Evolutionary conservation across 1,140 invertebrate species (phyloP).

Genomic region (Cydia fagiglandana): DNA sequence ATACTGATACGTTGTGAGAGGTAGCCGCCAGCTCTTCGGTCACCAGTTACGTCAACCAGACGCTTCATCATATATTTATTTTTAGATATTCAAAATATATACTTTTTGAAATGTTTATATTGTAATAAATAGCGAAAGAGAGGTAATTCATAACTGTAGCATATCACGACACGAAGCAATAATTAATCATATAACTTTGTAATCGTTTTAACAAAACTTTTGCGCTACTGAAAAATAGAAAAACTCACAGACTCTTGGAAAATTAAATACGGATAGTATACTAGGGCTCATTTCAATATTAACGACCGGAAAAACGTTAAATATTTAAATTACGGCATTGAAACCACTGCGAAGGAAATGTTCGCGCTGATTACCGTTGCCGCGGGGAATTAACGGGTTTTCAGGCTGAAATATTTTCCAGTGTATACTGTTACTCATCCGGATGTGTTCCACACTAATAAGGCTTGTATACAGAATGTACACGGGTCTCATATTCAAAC

Average conservation of each 20-base stretch:
- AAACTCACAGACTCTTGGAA: not conserved
- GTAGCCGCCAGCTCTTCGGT: no score
- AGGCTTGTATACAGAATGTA: no score
- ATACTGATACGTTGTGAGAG: no score
- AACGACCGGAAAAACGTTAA: not conserved
- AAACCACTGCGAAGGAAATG: conserved; percentile 3
- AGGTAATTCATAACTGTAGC: no score
- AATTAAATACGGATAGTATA: not conserved
- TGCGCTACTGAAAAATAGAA: not conserved
- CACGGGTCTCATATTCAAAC: no score
- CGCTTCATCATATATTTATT: no score
- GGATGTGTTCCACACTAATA: not conserved
- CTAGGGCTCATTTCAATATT: not conserved
- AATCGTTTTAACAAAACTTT: not conserved
- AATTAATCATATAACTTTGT: no score
- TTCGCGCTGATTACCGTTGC: not conserved
- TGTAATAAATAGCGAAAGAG: no score
- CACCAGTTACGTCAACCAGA: no score
- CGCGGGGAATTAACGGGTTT: not conserved
- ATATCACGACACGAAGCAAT: no score
- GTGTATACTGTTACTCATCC: not conserved
- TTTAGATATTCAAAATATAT: no score
- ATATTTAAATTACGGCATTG: not conserved
- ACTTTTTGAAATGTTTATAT: no score
- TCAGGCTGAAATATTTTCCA: not conserved